Conservation (phyloP, 23 tunicate species). For the Styela plicata region DNA sequence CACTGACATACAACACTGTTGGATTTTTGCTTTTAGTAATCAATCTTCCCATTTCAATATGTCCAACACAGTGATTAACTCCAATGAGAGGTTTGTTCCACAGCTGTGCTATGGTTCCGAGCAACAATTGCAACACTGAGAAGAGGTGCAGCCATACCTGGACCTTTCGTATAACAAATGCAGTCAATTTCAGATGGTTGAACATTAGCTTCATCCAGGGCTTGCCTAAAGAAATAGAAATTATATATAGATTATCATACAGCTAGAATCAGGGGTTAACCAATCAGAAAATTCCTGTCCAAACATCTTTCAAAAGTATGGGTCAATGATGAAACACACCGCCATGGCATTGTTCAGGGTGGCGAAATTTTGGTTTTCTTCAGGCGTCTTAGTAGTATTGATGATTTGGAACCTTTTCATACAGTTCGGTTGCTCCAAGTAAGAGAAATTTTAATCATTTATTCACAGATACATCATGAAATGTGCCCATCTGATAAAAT, state of each 20-base stretch:
- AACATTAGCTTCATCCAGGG: conserved; percentile 64
- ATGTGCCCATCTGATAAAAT: too few relatives aligned
- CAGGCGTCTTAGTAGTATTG: too few relatives aligned
- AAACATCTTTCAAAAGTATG: too few relatives aligned
- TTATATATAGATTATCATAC: not conserved
- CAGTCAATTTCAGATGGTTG: conserved; percentile 67
- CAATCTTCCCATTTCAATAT: conserved; percentile 98
- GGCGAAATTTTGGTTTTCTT: too few relatives aligned
- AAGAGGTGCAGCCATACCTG: conserved; percentile 98
- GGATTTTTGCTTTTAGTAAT: conserved; percentile 88
- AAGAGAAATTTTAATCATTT: too few relatives aligned
- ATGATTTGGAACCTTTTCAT: too few relatives aligned
- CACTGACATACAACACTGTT: conserved; percentile 93
- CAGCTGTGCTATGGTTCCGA: conserved; percentile 86
- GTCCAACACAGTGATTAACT: conserved; percentile 99
- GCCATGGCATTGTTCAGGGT: too few relatives aligned
- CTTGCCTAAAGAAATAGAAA: conserved; percentile 36
- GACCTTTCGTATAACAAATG: conserved; percentile 93
- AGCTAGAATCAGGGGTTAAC: too few relatives aligned
- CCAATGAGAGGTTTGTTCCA: conserved; percentile 94
- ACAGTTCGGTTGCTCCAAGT: too few relatives aligned
- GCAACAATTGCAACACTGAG: conserved; percentile 95
- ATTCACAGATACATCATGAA: too few relatives aligned
- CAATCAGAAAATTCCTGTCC: too few relatives aligned
- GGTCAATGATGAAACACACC: too few relatives aligned